Conservation (phyloP, 2,797 vertebrate species). For the Spinibarbus caldwelli region DNA sequence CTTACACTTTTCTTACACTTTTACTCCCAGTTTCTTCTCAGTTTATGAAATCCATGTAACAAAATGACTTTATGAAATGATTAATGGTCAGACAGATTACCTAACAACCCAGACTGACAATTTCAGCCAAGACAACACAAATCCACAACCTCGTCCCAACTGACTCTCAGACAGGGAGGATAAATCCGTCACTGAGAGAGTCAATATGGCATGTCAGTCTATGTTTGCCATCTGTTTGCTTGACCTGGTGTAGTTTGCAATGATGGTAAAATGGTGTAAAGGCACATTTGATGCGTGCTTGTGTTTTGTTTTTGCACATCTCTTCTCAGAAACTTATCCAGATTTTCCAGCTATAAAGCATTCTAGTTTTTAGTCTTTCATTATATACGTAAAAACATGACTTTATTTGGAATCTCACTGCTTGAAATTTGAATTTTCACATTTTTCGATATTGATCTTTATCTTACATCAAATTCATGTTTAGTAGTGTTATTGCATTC, state of each 20-base stretch:
- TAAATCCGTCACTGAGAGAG: conserved; percentile 7
- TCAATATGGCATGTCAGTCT: background rate
- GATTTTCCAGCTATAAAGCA: background rate
- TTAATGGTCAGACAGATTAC: conserved; percentile 5
- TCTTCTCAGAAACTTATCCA: too few relatives aligned
- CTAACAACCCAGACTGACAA: conserved; percentile 13
- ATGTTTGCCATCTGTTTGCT: conserved; percentile 40
- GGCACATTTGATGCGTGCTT: background rate
- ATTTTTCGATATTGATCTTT: background rate
- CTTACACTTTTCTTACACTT: background rate
- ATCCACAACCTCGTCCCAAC: background rate
- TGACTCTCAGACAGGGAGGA: background rate
- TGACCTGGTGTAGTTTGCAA: conserved; percentile 19
- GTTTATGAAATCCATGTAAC: background rate
- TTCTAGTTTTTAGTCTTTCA: background rate
- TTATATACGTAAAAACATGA: background rate
- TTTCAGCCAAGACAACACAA: background rate
- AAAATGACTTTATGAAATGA: background rate
- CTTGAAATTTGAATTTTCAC: background rate
- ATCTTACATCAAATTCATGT: background rate
- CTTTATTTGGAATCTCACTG: background rate
- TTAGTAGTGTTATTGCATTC: background rate
- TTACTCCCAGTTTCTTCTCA: background rate
- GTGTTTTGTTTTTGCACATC: background rate
- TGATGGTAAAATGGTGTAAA: conserved; percentile 23